These are phyloP conservation scores for Mastacembelus armatus DNA, from an alignment of 2,797 vertebrate genomes.

Conservation along the genomic window DNA sequence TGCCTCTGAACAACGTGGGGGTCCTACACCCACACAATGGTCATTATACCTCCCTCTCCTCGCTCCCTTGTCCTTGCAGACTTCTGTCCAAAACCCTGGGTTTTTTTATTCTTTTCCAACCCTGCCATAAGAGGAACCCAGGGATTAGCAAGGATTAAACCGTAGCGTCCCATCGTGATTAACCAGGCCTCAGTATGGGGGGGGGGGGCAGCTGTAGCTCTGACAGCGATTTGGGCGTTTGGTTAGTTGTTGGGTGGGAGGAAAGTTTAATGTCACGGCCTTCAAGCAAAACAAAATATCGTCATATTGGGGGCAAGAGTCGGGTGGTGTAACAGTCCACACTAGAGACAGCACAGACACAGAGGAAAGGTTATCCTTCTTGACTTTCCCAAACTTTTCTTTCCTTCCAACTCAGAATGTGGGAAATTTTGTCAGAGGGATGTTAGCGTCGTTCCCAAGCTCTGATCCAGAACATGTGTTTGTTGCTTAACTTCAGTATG, in stretches of 20 bases:
- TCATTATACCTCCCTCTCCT: not conserved
- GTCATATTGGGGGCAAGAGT: not conserved
- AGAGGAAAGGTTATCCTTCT: not conserved
- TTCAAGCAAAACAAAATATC: not conserved
- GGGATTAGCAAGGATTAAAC: constrained; percentile 75
- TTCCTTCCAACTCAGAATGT: constrained; percentile 41
- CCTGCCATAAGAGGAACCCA: constrained; percentile 68
- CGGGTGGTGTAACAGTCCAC: not conserved
- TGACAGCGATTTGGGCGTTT: constrained; percentile 51
- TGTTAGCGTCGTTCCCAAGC: constrained; percentile 60
- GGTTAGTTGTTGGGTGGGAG: not conserved
- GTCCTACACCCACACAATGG: constrained; percentile 45
- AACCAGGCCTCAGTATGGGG: constrained; percentile 35
- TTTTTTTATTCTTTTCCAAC: constrained; percentile 53
- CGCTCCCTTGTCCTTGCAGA: constrained; percentile 48
- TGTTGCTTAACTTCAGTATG: constrained; percentile 71
- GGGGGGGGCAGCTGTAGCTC: constrained; percentile 50
- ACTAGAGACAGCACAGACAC: not conserved
- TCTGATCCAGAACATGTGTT: constrained; percentile 72
- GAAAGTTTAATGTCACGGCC: constrained; percentile 3
- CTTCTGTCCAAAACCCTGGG: constrained; percentile 59
- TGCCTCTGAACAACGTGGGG: constrained; percentile 75
- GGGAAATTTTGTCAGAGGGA: constrained; percentile 55
- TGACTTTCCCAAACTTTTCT: constrained; percentile 22
- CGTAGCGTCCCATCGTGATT: constrained; percentile 62